Evolutionary conservation across 92 coral and sea anemone genomes (phyloP).

Genomic region (Porites divaricata): DNA sequence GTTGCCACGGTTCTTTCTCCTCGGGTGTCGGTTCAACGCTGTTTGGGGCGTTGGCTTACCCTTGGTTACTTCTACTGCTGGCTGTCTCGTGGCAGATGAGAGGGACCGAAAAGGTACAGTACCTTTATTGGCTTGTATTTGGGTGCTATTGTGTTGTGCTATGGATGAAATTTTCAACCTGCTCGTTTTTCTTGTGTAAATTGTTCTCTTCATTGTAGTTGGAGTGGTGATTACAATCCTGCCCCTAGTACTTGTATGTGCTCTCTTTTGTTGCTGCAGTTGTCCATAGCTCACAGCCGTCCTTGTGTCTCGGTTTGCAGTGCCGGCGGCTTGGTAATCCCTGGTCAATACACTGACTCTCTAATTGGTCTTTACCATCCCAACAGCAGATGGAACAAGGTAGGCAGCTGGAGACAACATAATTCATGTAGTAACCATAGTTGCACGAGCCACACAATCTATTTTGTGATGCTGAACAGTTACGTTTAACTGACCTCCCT

Average conservation of each 20-base stretch:
- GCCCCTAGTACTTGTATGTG: no score
- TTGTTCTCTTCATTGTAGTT: background rate
- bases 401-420: conserved; percentile 2
- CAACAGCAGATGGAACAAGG: conserved; percentile 37
- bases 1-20: background rate
- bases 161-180: background rate
- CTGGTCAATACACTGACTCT: conserved; percentile 13
- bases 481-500: background rate
- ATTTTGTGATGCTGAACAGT: conserved; percentile 25
- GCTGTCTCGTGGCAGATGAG: background rate
- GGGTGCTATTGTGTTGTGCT: background rate
- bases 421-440: conserved; percentile 4
- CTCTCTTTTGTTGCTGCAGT: background rate
- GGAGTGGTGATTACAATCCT: background rate
- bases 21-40: background rate
- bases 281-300: background rate
- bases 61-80: background rate
- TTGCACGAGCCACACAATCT: conserved; percentile 15
- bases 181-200: background rate
- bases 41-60: background rate
- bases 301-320: conserved; percentile 13
- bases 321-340: conserved; percentile 23
- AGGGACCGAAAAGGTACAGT: background rate
- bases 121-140: background rate
- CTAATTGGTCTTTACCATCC: conserved; percentile 16